Evolutionary conservation across 2,113 vertebrate species (phyloP).

Genomic region (Grus americana): DNA sequence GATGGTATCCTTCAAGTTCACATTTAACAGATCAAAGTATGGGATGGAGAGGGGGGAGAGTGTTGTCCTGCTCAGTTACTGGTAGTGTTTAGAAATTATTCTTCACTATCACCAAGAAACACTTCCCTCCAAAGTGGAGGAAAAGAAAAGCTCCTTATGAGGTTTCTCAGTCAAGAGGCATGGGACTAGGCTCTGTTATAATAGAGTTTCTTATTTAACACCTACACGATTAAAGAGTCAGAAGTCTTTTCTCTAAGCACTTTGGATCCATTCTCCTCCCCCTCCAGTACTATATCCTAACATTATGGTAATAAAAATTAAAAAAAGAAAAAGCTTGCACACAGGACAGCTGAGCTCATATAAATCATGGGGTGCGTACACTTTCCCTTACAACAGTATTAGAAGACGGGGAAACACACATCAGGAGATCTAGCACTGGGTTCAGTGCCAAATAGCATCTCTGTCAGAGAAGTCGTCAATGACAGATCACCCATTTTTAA

Average conservation of each 20-base stretch:
- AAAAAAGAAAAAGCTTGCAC: background rate
- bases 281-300: background rate
- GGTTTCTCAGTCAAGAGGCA: background rate
- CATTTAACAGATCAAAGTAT: background rate
- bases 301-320: background rate
- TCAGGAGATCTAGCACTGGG: background rate
- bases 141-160: background rate
- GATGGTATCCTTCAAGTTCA: background rate
- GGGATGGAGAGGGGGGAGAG: accelerated
- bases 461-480: background rate
- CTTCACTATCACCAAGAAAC: background rate
- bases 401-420: background rate
- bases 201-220: background rate
- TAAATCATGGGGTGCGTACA: background rate
- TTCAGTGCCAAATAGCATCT: background rate
- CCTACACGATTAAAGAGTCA: background rate
- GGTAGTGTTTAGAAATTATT: background rate
- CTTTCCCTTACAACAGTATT: background rate
- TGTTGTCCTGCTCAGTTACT: background rate
- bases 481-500: background rate
- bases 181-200: background rate
- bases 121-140: background rate
- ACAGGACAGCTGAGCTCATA: background rate
- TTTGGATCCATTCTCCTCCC: background rate
- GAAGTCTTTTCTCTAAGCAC: background rate